Evolutionary conservation across 2,797 vertebrate species (phyloP), one percentile per base, ranked within the genome.

Genomic region (Eupleurogrammus muticus): DNA sequence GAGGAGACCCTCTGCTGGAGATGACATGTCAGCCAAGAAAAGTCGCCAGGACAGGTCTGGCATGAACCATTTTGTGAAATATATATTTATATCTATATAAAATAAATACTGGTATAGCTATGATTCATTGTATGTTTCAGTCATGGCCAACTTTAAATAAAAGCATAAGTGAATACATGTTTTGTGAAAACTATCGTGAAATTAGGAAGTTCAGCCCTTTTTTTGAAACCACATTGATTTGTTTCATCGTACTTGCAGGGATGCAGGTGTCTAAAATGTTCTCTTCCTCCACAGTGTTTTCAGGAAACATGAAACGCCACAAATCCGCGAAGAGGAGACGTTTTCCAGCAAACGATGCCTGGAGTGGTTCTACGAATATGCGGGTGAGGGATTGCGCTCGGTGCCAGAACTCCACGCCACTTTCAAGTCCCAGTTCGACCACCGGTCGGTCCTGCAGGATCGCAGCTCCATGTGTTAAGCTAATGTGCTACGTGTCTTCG

Each of bases 281-380:
- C 3, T 70, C 32, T 51, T 66, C 8, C 5, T 80, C 60, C 75
- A 55, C 74, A 99, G 97, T 75, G 94, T 98, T 94, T 99, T 96
- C 91, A 97, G 97, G 93, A 99, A 98, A 93, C 97, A 97, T 0
- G 97, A 99, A 82, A 94, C 96, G 0, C 85, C 96, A 78, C 96
- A 96, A 91, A 99, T 99, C 89, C 96, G 96, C 46, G 95, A 96
- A 80, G 97, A 98, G 79, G 98, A 99, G 83, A 94, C 93, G n/a
- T 99, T 99, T 93, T 98, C 97, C 72, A 99, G 95, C 94, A 99
- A 99, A 90, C 94, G 98, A 77, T 99, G 98, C 89, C 93, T 99
- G 90, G 98, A 99, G 84, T 99, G 98, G 98, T 99, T 99, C 91
- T 99, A 99, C 84, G 98, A 99, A 92, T 99, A 99, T 52, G 97